Evolutionary conservation across 2,888 invertebrate species (phyloP).

Genomic region (Torymus auratus): DNA sequence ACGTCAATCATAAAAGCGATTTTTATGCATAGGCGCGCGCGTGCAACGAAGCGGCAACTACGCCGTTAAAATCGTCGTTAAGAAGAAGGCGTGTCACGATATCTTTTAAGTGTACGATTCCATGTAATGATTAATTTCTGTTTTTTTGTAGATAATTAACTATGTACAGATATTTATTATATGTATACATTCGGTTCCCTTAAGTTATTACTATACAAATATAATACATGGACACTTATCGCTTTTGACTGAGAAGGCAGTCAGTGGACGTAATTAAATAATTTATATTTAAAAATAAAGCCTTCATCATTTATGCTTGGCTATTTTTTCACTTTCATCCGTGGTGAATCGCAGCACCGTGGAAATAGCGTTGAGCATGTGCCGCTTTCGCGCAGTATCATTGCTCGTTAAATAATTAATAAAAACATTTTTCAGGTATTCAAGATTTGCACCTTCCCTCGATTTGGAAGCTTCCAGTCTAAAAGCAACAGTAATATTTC

Average conservation of each 20-base stretch:
- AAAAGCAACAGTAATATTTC: constrained; percentile 58
- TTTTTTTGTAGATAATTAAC: background rate
- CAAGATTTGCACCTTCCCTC: constrained; percentile 90
- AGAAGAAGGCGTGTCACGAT: too few species aligned
- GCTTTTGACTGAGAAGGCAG: background rate
- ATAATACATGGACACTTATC: constrained; percentile 5
- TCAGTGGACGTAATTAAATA: background rate
- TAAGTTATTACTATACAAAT: constrained; percentile 38
- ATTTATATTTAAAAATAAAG: constrained; percentile 46
- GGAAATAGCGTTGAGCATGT: constrained; percentile 93
- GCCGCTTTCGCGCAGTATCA: constrained; percentile 83
- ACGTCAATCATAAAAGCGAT: constrained; percentile 24
- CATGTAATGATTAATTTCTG: too few species aligned
- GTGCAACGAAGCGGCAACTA: too few species aligned
- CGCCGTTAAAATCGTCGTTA: too few species aligned
- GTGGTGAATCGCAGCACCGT: constrained; percentile 89
- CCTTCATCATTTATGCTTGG: constrained; percentile 62
- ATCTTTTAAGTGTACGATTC: too few species aligned
- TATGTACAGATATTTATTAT: constrained; percentile 28
- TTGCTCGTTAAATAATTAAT: constrained; percentile 86
- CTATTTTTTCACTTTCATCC: constrained; percentile 81
- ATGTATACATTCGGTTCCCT: constrained; percentile 21
- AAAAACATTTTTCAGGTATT: constrained; percentile 94
- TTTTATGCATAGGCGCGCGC: background rate
- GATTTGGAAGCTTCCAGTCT: constrained; percentile 86